These are phyloP conservation scores for Phalacrocorax pelagicus DNA, from an alignment of 2,113 vertebrate species.

Conservation along the genomic window DNA sequence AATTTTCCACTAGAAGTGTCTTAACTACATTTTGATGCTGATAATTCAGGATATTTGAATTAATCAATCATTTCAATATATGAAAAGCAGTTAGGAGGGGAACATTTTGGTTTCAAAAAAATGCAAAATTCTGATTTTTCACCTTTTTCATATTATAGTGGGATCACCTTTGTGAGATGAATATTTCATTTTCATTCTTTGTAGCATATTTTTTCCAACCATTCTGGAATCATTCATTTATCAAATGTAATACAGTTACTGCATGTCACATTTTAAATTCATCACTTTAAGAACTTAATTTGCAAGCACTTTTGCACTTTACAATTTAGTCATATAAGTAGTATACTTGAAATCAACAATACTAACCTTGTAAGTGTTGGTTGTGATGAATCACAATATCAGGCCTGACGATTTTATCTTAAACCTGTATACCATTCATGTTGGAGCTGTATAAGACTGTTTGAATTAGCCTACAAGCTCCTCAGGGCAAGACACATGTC, in stretches of 20 bases:
- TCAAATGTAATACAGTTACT: not conserved
- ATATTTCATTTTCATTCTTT: not conserved
- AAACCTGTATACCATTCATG: not conserved
- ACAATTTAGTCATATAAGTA: not conserved
- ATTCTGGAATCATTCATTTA: not conserved
- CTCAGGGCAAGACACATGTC: not conserved
- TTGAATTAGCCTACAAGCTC: slow-evolving; percentile 6
- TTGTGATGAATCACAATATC: not conserved
- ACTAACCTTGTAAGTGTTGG: not conserved
- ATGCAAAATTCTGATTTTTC: not conserved
- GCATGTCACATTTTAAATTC: not conserved
- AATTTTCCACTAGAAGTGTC: not conserved
- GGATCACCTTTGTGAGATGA: not conserved
- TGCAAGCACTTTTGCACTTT: not conserved
- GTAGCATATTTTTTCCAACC: not conserved
- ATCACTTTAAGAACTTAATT: not conserved
- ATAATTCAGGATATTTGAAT: not conserved
- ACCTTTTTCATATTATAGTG: not conserved
- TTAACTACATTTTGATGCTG: not conserved
- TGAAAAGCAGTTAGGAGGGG: not conserved
- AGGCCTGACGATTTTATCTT: not conserved
- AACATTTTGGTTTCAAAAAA: not conserved
- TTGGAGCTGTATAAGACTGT: not conserved
- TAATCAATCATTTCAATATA: not conserved
- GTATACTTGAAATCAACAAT: not conserved